Base-by-base conservation (phyloP, 2,113 vertebrate genomes). In the Pelvicachromis taeniatus region DNA sequence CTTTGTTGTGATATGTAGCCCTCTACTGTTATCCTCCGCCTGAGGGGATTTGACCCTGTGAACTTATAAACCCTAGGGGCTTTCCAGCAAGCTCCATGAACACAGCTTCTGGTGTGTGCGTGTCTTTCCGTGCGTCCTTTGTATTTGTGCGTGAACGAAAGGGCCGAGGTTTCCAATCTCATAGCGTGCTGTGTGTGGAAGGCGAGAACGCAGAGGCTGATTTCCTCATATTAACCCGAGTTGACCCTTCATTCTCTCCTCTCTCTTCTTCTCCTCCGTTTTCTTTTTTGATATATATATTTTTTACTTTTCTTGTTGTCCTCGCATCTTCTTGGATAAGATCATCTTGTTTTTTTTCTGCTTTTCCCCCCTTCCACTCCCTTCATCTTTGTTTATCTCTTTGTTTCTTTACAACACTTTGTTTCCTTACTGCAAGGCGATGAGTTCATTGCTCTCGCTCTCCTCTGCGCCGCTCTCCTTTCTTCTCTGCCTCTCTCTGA, bases 1-100 rank as follows among this genome's bases (percentile, higher is more conserved):
- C 91, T 95, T 84, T 92, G 88, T 94, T 92, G 90, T 85, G 89
- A 91, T 93, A 81, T 54, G 82, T 77, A 58, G 63, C 86, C 89
- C 29, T 31, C 82, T 40, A 16, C 81, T 75, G 90, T 93, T 90
- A 92, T 91, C 89, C 84, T 4, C n/a, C 16, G 79, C 88, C 92
- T n/a, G 52, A 77, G 80, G 86, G 88, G 85, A 61, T 59, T 85
- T 89, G 91, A 95, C 91, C 94, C 40, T 11, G 40, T 88, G 88
- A 93, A 70, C 94, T 65, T 82, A 26, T 88, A 91, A 94, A 85
- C 91, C 70, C 91, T 85, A 6, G 86, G 90, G 92, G 89, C 83
- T 92, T 93, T 91, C 86, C 89, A 21, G 2, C 40, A 9, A 26
- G 79, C 90, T 85, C 82, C 53, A 40, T 16, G 33, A 84, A 88